Percentiles rank a stretch among this genome's conserved stretches.
Evolutionary conservation across 2,888 invertebrate species (phyloP).

Genomic region (Drosophila kambysellisi): DNA sequence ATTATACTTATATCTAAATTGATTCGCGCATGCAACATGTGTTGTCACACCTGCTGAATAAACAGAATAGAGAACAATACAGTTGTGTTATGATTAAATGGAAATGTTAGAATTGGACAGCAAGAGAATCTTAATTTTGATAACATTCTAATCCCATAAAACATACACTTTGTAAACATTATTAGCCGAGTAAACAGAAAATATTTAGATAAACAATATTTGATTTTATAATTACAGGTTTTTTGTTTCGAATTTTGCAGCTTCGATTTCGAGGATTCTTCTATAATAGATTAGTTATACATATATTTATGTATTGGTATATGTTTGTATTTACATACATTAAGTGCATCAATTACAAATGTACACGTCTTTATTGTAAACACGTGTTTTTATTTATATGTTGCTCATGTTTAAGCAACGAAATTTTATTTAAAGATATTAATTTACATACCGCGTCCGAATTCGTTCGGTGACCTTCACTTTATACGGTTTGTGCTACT

Average conservation of each 20-base stretch:
- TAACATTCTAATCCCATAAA: not conserved
- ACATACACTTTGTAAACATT: not conserved
- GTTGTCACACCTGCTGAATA: conserved; percentile 41
- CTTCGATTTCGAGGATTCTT: not conserved
- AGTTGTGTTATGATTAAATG: conserved; percentile 12
- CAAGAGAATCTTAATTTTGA: not conserved
- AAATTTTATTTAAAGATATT: not conserved
- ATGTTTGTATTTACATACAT: not conserved
- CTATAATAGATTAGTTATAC: not conserved
- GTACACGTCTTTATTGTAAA: conserved; percentile 2
- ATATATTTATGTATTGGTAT: not conserved
- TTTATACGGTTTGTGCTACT: conserved; percentile 45
- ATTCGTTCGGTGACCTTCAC: conserved; percentile 50
- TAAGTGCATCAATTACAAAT: not conserved
- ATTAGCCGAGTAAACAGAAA: not conserved
- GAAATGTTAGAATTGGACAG: not conserved
- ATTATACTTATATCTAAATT: conserved; percentile 28
- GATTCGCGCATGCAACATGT: conserved; percentile 31
- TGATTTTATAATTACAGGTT: not conserved
- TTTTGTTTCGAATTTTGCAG: not conserved
- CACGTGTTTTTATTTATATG: not conserved
- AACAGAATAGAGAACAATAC: conserved; percentile 8
- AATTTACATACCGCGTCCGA: conserved; percentile 41
- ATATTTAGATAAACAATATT: not conserved
- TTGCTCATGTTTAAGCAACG: not conserved